Evolutionary conservation across 2,888 invertebrate genomes (phyloP), one percentile per base, ranked within the genome.

Genomic region (Aleiodes alternator): DNA sequence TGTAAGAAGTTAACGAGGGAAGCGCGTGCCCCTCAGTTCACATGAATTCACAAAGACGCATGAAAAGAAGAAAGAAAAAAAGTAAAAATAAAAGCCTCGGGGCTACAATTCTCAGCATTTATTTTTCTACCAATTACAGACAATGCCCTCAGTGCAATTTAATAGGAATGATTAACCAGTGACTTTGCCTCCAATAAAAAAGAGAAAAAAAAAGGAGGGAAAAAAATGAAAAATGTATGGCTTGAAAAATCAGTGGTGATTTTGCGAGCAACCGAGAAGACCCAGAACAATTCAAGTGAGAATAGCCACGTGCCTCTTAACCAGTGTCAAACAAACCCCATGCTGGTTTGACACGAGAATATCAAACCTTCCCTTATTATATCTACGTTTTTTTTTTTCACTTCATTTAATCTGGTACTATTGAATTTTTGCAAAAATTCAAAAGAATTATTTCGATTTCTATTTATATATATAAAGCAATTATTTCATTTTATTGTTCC

Each of bases 1-100:
- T 69, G 16, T 56, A 88, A 86, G 85, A 86, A 86, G 88, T 88
- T 88, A 88, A 88, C 88, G 85, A 88, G 87, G 82, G 82, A 74
- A 88, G 88, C 88, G 87, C 87, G 88, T 48, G 57, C 31, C 48
- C n/a, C 23, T n/a, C 55, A 16, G 53, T 43, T 53, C 64, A 50
- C 16, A 68, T 43, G 51, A 55, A 43, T 59, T 59, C 71, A 71
- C 71, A 69, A 31, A 53, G 29, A 51, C 34, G 43, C 4, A 64
- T 68, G 50, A 51, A 51, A 66, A 9, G 50, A 38, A 38, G 11
- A 61, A 48, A 50, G 50, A 51, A 51, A 68, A 11, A 29, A 43
- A 43, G 7, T 48, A 72, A 72, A 70, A 56, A 69, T 55, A 53
- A 34, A 50, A 69, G 43, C 55, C 73, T 31, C 56, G 56, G 68